phyloP scores from a whole-genome alignment of 2,113 vertebrate genomes.

The Phaethornis superciliosus region DNA sequence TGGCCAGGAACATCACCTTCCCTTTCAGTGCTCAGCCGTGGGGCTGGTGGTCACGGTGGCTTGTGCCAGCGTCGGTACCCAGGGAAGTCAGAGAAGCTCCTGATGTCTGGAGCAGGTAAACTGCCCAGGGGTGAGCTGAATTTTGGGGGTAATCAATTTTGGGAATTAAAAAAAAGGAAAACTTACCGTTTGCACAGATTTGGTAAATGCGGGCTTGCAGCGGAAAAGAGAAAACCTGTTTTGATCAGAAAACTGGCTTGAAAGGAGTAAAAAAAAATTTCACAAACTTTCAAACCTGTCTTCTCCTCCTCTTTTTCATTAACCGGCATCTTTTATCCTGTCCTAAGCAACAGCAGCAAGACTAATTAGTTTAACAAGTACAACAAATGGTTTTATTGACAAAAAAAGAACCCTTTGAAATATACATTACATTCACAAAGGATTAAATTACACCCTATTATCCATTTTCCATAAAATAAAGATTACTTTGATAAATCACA shows the following conservation, averaged over 20 bases:
- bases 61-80: not conserved
- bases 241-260: slow-evolving; percentile 1
- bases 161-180: not conserved
- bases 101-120: not conserved
- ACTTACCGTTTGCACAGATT: not conserved
- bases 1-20: not conserved
- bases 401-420: slow-evolving; percentile 64
- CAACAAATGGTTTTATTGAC: slow-evolving; percentile 61
- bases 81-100: not conserved
- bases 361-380: slow-evolving; percentile 51
- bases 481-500: slow-evolving; percentile 69
- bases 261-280: slow-evolving; percentile 35
- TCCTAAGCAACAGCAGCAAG: slow-evolving; percentile 47
- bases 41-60: not conserved
- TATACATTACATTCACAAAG: slow-evolving; percentile 55
- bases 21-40: rapidly evolving
- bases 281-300: not conserved
- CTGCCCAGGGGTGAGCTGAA: not conserved
- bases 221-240: not conserved
- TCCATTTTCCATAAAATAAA: slow-evolving; percentile 52
- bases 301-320: slow-evolving; percentile 21
- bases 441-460: slow-evolving; percentile 60
- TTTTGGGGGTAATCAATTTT: not conserved
- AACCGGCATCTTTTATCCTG: slow-evolving; percentile 45
- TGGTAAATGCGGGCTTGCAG: rapidly evolving